A percentile compares a stretch with the other conserved stretches of the same genome.
These are phyloP conservation scores for Eulemur rufifrons DNA, from an alignment of 2,113 vertebrate species.

Conservation along the genomic window DNA sequence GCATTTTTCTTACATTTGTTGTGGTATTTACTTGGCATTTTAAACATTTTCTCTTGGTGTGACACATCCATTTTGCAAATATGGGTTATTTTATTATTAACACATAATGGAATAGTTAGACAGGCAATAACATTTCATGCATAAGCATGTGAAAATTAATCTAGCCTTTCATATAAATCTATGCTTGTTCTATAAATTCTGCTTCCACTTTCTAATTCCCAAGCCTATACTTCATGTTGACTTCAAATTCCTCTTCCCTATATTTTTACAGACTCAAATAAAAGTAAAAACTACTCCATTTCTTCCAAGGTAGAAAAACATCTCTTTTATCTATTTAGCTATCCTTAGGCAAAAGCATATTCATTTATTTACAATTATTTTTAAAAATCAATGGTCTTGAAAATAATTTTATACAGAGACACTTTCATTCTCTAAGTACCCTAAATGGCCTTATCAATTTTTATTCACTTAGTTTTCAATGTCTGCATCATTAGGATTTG, in stretches of 20 bases:
- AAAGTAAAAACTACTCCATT: not conserved
- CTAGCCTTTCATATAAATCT: slow-evolving; percentile 51
- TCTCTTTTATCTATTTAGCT: not conserved
- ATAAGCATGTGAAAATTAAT: slow-evolving; percentile 62
- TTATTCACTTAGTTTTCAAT: not conserved
- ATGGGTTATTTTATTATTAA: slow-evolving; percentile 73
- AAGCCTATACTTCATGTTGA: not conserved
- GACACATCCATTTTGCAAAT: slow-evolving; percentile 38
- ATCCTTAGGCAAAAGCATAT: not conserved
- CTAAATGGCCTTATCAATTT: not conserved
- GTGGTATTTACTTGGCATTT: slow-evolving; percentile 63
- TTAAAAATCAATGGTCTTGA: slow-evolving; percentile 7
- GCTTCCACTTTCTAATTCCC: not conserved
- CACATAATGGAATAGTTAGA: slow-evolving; percentile 43
- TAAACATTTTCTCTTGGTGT: slow-evolving; percentile 59
- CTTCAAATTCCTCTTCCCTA: not conserved
- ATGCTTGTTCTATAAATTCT: slow-evolving; percentile 44
- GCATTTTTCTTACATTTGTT: slow-evolving; percentile 39
- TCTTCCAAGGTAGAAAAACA: slow-evolving; percentile 21
- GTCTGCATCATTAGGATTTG: not conserved
- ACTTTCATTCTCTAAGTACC: not conserved
- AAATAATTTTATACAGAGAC: not conserved
- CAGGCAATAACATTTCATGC: slow-evolving; percentile 52
- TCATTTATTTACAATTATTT: not conserved
- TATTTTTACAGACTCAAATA: slow-evolving; percentile 31